Evolutionary conservation across 2,888 invertebrate genomes (phyloP).

Genomic region (Pardosa pseudoannulata): DNA sequence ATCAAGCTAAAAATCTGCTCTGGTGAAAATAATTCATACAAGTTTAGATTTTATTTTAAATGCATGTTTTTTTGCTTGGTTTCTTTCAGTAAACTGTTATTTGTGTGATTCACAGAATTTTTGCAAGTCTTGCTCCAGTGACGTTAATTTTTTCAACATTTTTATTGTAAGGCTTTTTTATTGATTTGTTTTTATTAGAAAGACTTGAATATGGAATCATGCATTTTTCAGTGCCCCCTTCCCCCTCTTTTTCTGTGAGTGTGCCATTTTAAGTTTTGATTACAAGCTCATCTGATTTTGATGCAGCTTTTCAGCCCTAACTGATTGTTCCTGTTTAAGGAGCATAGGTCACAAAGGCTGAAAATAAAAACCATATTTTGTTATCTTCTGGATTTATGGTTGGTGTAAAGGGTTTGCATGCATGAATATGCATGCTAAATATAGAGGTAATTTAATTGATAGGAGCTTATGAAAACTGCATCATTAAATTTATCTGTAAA

Average conservation of each 20-base stretch:
- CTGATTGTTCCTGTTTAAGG: background rate
- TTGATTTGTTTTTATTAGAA: background rate
- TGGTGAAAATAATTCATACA: background rate
- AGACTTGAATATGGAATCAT: constrained; percentile 41
- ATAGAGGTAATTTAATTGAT: constrained; percentile 21
- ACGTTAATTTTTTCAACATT: background rate
- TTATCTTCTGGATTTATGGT: constrained; percentile 26
- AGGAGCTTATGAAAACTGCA: constrained; percentile 26
- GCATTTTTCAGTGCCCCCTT: constrained; percentile 56
- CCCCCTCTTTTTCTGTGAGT: constrained; percentile 12
- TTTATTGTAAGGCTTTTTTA: background rate
- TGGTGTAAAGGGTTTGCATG: constrained; percentile 12
- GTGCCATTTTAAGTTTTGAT: constrained; percentile 57
- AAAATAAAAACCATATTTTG: constrained; percentile 15
- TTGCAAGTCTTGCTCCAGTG: background rate
- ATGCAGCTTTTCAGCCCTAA: constrained; percentile 38
- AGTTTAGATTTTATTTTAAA: background rate
- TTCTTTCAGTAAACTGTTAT: background rate
- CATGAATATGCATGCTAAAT: constrained; percentile 16
- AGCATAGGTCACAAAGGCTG: background rate
- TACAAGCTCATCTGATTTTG: background rate
- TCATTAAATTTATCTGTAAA: constrained; percentile 22
- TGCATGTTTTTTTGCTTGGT: background rate
- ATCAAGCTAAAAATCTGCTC: constrained; percentile 18
- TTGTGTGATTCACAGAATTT: background rate